Base-by-base conservation (phyloP, 2,888 invertebrate species). In the Sarcophaga subvicina region DNA sequence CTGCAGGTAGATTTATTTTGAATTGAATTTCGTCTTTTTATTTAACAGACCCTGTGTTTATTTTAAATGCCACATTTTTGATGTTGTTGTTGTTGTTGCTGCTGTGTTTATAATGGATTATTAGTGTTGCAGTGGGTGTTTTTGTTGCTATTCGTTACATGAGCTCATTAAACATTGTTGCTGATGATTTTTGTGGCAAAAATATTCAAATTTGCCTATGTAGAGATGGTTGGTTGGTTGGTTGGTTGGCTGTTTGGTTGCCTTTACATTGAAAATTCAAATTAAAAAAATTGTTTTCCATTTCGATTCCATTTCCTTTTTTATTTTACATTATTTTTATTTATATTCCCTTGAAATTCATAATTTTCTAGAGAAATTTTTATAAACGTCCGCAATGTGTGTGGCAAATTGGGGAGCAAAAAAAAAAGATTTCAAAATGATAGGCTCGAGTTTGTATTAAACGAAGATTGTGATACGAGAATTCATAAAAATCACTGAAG, bases 61-160 rank as follows among this genome's bases (percentile, higher is more conserved):
- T 10, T 8, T 76, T 76, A 22, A 62, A 62, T 47, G 59, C 37
- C 77, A 54, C 20, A 70, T 71, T 66, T 37, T 37, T 37, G 37
- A 2, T 37, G 37, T 37, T 37, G 37, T 10, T 37, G 37, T 37
- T 37, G 8, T 37, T 37, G 37, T 3, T 37, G 37, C 10, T 37
- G 37, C 8, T 70, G 64, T 70, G 64, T 64, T 81, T 27, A 78
- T 85, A 86, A 86, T 83, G 80, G 83, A 72, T 86, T 83, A 79
- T 77, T 83, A 69, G 66, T 83, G 66, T 72, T 83, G 69, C 10
- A 80, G 86, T 83, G 77, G 86, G 86, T 83, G 83, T 37, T 80
- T 72, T 72, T 63, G 71, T 27, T 70, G 75, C 8, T 2, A 2
- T 37, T 37, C 37, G 37, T 37, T 37, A 37, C 37, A 37, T 37